These are phyloP conservation scores for Amniataba percoides DNA, from an alignment of 2,797 vertebrate genomes.

Conservation along the genomic window DNA sequence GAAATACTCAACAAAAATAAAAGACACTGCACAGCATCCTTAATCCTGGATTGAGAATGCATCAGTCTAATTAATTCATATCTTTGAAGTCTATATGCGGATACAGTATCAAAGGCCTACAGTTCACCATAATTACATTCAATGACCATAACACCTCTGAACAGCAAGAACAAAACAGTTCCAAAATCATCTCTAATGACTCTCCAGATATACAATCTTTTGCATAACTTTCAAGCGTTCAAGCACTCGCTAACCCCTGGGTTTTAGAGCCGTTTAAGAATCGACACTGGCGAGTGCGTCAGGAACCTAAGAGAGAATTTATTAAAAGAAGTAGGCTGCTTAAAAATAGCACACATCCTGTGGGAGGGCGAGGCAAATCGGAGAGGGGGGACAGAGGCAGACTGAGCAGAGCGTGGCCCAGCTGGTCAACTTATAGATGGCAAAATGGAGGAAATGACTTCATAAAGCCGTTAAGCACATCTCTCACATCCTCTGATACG, in stretches of 20 bases:
- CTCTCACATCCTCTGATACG: constrained; percentile 17
- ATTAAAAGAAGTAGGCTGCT: constrained; percentile 87
- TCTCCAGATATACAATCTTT: constrained; percentile 16
- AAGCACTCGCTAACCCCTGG: constrained; percentile 42
- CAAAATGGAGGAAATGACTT: constrained; percentile 40
- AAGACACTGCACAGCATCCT: background rate
- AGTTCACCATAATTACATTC: constrained; percentile 28
- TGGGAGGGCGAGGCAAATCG: constrained; percentile 75
- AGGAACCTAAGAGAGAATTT: constrained; percentile 80
- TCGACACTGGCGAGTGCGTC: constrained; percentile 63
- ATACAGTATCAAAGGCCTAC: constrained; percentile 25
- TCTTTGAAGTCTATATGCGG: constrained; percentile 44
- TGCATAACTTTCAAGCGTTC: constrained; percentile 45
- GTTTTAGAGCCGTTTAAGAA: constrained; percentile 58
- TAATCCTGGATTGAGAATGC: background rate
- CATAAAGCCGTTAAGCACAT: constrained; percentile 33
- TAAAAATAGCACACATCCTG: constrained; percentile 86
- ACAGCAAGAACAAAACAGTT: constrained; percentile 35
- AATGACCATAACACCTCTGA: constrained; percentile 29
- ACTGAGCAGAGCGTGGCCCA: constrained; percentile 50
- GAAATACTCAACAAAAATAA: background rate
- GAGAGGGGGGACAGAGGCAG: constrained; percentile 69
- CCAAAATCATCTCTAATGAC: constrained; percentile 24
- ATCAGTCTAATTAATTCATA: constrained; percentile 37
- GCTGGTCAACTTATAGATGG: constrained; percentile 68